Base-by-base conservation (phyloP, 2,888 invertebrate species). In the Scotopteryx bipunctaria region DNA sequence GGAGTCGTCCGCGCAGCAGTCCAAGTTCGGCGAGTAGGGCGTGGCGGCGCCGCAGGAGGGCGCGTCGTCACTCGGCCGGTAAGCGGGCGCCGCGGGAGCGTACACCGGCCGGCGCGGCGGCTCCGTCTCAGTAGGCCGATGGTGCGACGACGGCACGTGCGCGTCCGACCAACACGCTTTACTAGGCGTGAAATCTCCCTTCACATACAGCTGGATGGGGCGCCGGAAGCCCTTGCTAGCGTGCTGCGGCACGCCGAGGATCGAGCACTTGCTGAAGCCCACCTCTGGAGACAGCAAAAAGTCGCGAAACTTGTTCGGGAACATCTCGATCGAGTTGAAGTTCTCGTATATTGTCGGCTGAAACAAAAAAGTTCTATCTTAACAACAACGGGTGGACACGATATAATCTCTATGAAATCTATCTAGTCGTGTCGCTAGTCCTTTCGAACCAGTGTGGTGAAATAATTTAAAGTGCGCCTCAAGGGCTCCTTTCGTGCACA, bases 241-340 rank as follows among this genome's bases (percentile, higher is more conserved):
- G 80, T 98, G 96, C 68, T 94, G 92, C 2, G 97, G 95, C 1
- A 93, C 94, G 17, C 96, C 97, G 32, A 98, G 87, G 1, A 96
- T 94, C 74, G 96, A 96, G 75, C 96, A 96, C 75, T 96, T 96
- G 72, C 94, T 94, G 86, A 98, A 99, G 2, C 98, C 98, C 33
- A 99, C 96, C 75, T 97, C 97, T 0, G 95, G 92, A 14, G 96
- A 95, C 2, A 99, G 91, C 25, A 99, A 92, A 84, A 96, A 99
- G 73, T 98, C 97, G 41, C 96, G 95, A 81, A 99, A 99, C 74
- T 96, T 95, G 67, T 97, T 95, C 4, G 99, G 99, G 67, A 94
- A 95, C 74, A 99, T 93, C 76, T 96, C 94, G 63, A 98, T 97
- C 43, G 92, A 92, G 69, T 94, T 94, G 90, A 95, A 98, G 79